Percentiles rank a stretch among this genome's conserved stretches.
Evolutionary conservation across 2,888 invertebrate species (phyloP).

Genomic region (Drosophila subquinaria): DNA sequence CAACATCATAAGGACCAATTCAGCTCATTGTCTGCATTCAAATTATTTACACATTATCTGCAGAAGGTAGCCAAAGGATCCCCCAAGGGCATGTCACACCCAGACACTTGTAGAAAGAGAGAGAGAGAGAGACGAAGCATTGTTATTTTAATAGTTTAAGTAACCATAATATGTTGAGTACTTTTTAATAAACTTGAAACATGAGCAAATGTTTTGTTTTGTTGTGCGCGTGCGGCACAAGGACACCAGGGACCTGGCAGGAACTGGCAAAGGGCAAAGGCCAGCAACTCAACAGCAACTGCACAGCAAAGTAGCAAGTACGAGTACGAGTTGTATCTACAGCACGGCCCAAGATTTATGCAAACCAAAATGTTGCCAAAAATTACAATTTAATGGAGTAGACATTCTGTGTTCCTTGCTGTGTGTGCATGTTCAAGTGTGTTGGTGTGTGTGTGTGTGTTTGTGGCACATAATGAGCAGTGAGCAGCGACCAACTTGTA

Average conservation of each 20-base stretch:
- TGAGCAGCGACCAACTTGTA: constrained; percentile 65
- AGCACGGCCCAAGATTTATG: constrained; percentile 75
- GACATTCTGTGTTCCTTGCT: constrained; percentile 44
- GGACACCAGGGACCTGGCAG: constrained; percentile 55
- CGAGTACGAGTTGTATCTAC: constrained; percentile 37
- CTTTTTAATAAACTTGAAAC: constrained; percentile 82
- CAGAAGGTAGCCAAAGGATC: constrained; percentile 43
- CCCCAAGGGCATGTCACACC: constrained; percentile 36
- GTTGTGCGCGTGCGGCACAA: constrained; percentile 53
- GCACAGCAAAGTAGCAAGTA: constrained; percentile 12
- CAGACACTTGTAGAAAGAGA: constrained; percentile 30
- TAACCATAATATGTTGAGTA: constrained; percentile 81
- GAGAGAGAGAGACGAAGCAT: constrained; percentile 34
- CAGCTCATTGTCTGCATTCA: constrained; percentile 59
- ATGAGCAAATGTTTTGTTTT: constrained; percentile 68
- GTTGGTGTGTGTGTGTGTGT: constrained; percentile 25
- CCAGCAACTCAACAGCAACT: not conserved
- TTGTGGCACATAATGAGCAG: constrained; percentile 78
- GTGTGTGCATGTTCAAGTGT: constrained; percentile 7
- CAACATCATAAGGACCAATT: constrained; percentile 1
- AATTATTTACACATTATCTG: constrained; percentile 75
- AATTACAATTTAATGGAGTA: constrained; percentile 84
- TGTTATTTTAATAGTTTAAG: constrained; percentile 81
- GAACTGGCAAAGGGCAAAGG: not conserved
- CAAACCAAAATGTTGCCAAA: constrained; percentile 82